These are phyloP conservation scores for Acanthoscelides obtectus DNA, from an alignment of 2,888 invertebrate genomes.

Conservation along the genomic window DNA sequence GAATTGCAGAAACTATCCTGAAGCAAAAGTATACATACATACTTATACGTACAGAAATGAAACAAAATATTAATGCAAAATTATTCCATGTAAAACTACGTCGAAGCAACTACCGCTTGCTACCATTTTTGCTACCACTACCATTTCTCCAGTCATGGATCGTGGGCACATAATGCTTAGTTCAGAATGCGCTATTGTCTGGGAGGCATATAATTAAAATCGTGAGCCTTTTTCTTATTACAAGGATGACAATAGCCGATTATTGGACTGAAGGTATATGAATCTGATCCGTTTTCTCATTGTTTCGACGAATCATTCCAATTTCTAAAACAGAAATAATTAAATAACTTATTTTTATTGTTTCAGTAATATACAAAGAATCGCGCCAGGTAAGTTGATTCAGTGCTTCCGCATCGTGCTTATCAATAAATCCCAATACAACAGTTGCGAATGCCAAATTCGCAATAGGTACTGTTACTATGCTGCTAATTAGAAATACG, in stretches of 20 bases:
- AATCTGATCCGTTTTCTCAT: background rate
- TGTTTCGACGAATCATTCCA: background rate
- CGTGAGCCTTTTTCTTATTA: background rate
- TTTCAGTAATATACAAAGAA: too few species aligned
- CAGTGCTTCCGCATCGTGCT: too few species aligned
- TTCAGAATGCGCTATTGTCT: background rate
- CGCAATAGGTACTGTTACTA: too few species aligned
- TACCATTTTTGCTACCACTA: background rate
- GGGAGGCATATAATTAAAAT: background rate
- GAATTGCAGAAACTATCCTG: too few species aligned
- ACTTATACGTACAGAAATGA: too few species aligned
- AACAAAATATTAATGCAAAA: conserved; percentile 9
- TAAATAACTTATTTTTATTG: background rate
- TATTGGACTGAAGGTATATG: background rate
- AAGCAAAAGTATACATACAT: too few species aligned
- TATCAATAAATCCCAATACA: too few species aligned
- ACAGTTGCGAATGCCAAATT: too few species aligned
- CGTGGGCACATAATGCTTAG: background rate
- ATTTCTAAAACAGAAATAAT: background rate
- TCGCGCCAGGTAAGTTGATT: too few species aligned
- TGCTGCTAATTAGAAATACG: too few species aligned
- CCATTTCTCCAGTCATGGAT: background rate
- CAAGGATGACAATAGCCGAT: background rate
- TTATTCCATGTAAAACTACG: background rate
- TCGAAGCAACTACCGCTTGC: background rate